Evolutionary conservation across 2,888 invertebrate species (phyloP), one percentile per base, ranked within the genome.

Genomic region (Griposia aprilina): DNA sequence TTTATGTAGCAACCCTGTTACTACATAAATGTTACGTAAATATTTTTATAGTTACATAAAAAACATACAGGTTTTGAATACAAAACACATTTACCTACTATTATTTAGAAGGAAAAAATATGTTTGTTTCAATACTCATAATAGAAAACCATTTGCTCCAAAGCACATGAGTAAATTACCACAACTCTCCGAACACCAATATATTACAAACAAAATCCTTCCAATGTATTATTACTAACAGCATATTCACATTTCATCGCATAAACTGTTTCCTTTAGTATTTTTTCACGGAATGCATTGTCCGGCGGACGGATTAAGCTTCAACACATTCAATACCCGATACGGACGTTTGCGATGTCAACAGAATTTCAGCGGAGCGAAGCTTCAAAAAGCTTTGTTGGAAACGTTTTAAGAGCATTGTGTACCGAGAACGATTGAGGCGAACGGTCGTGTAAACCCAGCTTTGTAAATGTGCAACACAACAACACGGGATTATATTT

Each of bases 351-450:
- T 87, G 90, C 85, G 85, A 86, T 90, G 90, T 90, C 88, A 86
- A 82, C 89, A 86, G 80, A 85, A 85, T 87, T 88, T 83, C 87
- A 83, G 76, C 85, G 71, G 70, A 85, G 81, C 82, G 82, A 59
- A 76, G 78, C 82, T 86, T 84, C 86, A 80, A 86, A 90, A 90
- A 82, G 89, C 90, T 88, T 90, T 90, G 90, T 90, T 82, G 87
- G 85, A 78, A 87, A 88, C 89, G 85, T 89, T 91, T 89, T 88
- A 87, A 88, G 89, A 88, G 89, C 89, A 87, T 87, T 90, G 88
- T 88, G 81, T 86, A 76, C 80, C 80, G 80, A 79, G 83, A 82
- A 78, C 82, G 82, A 74, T 84, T 79, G 82, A 84, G 85, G 84
- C 80, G 87, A 84, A 80, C 81, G 87, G 83, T 76, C 82, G 77